Evolutionary conservation across 2,113 vertebrate genomes (phyloP).

Genomic region (Cynopterus brachyotis): DNA sequence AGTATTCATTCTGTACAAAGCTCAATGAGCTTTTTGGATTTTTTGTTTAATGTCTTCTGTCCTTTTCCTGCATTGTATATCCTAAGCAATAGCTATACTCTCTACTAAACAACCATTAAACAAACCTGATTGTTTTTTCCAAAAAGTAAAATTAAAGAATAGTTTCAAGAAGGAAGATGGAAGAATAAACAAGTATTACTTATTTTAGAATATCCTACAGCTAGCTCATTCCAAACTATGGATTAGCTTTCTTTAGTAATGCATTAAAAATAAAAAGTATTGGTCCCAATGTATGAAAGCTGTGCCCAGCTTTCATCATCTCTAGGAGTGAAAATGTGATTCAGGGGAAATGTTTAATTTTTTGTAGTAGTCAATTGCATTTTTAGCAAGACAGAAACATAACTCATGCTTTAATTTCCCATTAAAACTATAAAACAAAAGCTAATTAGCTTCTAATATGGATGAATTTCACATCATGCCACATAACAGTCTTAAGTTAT

Average conservation of each 20-base stretch:
- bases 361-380: neutral
- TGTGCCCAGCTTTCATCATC: neutral
- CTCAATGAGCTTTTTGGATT: neutral
- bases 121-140: neutral
- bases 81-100: neutral
- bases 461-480: neutral
- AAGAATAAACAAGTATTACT: neutral
- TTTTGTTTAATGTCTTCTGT: neutral
- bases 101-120: neutral
- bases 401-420: neutral
- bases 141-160: neutral
- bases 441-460: neutral
- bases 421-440: constrained; percentile 12
- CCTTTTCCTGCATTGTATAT: neutral
- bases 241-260: neutral
- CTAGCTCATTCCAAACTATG: neutral
- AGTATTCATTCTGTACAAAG: neutral
- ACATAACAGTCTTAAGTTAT: neutral
- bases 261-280: neutral
- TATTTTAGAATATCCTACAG: neutral
- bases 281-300: neutral
- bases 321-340: neutral
- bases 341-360: neutral
- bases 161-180: neutral
- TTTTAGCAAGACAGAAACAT: neutral